phyloP scores from a whole-genome alignment of 1,140 invertebrate species.

The Trachymyrmex cornetzi region DNA sequence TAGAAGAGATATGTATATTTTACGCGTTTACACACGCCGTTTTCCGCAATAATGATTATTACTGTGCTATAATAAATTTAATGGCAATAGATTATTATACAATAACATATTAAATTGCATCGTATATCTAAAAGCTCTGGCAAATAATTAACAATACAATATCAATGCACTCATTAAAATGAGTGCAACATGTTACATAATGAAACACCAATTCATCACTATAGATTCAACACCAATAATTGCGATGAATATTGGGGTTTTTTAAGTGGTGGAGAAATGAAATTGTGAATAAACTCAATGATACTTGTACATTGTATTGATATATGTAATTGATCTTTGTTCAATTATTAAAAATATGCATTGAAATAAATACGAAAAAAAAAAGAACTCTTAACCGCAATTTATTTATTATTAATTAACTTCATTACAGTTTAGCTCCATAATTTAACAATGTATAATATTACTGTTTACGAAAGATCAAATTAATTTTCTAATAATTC shows the following conservation, averaged over 20 bases:
- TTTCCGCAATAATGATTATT: neutral
- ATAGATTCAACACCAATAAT: neutral
- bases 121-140: neutral
- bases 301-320: neutral
- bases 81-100: neutral
- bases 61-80: neutral
- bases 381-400: neutral
- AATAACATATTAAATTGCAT: neutral
- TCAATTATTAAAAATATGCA: neutral
- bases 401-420: too few species aligned
- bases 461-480: neutral
- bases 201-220: constrained; percentile 17
- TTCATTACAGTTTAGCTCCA: neutral
- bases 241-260: constrained; percentile 18
- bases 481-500: constrained; percentile 19
- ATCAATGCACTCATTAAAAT: constrained; percentile 4
- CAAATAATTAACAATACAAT: constrained; percentile 35
- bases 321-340: constrained; percentile 9
- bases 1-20: neutral
- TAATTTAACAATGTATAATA: constrained; percentile 9
- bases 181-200: neutral
- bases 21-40: neutral
- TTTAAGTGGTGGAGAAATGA: neutral
- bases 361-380: neutral
- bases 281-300: neutral